Conservation (phyloP, 2,797 vertebrate genomes). For the Karalla daura region DNA sequence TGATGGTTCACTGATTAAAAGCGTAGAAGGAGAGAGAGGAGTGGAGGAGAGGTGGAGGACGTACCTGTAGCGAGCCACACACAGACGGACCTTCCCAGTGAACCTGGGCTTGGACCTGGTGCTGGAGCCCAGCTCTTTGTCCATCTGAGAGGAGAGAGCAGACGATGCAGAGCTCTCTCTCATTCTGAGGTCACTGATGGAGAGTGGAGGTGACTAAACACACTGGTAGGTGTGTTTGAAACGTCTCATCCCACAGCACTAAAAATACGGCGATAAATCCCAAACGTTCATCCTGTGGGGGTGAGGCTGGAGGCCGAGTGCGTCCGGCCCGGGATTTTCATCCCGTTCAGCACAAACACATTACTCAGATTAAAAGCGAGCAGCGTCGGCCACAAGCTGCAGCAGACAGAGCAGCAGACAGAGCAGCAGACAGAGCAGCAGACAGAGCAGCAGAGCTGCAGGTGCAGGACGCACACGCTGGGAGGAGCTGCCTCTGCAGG, state of each 20-base stretch:
- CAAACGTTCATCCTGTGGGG: neutral
- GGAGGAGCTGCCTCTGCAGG: no score
- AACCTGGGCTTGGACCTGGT: slow-evolving; percentile 91
- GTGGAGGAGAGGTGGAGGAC: no score
- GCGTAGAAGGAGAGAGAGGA: no score
- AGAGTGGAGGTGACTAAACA: no score
- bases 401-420: neutral
- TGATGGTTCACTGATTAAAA: no score
- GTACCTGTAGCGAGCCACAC: slow-evolving; percentile 97
- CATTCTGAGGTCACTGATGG: no score
- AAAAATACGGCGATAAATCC: slow-evolving; percentile 6
- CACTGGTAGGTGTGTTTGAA: neutral
- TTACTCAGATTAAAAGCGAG: slow-evolving; percentile 37
- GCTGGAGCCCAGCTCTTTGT: slow-evolving; percentile 90
- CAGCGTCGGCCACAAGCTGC: slow-evolving; percentile 1
- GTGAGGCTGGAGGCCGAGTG: slow-evolving; percentile 4
- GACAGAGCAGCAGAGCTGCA: no score
- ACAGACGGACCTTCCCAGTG: slow-evolving; percentile 95
- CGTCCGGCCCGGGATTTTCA: slow-evolving; percentile 20
- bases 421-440: neutral
- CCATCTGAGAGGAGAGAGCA: slow-evolving; percentile 85
- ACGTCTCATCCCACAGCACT: neutral
- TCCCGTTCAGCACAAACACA: slow-evolving; percentile 25
- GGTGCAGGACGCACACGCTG: no score
- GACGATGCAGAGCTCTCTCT: no score